Conservation (phyloP, 2,113 vertebrate species). For the Dendrocopos noguchii region DNA sequence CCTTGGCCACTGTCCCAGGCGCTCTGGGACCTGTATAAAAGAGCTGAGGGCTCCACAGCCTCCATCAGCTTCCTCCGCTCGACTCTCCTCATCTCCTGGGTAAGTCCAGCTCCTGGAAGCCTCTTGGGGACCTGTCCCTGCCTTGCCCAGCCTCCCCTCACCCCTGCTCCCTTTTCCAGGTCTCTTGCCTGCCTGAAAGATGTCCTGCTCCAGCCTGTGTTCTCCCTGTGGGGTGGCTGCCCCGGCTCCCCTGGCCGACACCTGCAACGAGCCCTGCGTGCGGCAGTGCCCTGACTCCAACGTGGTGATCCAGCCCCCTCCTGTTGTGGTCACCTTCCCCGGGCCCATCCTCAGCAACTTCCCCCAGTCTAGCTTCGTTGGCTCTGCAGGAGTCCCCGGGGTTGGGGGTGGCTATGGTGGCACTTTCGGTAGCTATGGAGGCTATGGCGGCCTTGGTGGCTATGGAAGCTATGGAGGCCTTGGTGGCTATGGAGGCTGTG, state of each 20-base stretch:
- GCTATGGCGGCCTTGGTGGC: too few relatives aligned
- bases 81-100: background rate
- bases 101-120: background rate
- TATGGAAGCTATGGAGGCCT: background rate
- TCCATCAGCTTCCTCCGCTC: background rate
- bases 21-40: background rate
- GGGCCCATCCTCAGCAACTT: too few relatives aligned
- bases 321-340: too few relatives aligned
- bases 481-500: background rate
- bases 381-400: too few relatives aligned
- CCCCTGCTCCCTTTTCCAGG: background rate
- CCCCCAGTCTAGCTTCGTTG: too few relatives aligned
- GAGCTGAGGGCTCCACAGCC: background rate
- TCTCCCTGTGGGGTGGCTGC: background rate
- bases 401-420: too few relatives aligned
- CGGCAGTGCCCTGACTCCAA: too few relatives aligned
- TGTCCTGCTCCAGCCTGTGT: background rate
- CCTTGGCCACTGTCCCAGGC: background rate
- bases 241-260: background rate
- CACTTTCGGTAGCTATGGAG: too few relatives aligned
- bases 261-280: background rate
- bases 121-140: background rate
- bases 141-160: background rate
- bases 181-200: background rate
- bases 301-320: too few relatives aligned